Base-by-base conservation (phyloP, 1,140 invertebrate genomes). In the Philaenus spumarius region DNA sequence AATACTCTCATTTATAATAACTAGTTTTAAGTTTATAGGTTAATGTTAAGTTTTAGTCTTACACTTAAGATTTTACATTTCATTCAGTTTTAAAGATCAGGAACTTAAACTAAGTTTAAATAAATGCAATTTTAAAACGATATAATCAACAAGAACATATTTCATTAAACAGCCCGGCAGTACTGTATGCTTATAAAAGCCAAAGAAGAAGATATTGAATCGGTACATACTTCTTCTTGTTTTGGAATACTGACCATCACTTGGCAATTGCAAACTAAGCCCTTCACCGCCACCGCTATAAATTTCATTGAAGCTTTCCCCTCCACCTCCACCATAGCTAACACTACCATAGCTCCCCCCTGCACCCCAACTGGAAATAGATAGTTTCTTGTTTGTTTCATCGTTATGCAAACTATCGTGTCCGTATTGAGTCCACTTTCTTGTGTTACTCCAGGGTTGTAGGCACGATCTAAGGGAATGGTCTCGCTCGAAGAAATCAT, bases 401-500 rank as follows among this genome's bases (percentile, higher is more conserved):
- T 35, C 48, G 24, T 43, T 39, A 24, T 53, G 51, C n/a, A 39
- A 51, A 30, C 30, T n/a, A 19, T 53, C 43, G 19, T 45, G 47
- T 37, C 46, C 56, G 34, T 58, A 50, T 51, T 58, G 55, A 0
- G 55, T 48, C 55, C 55, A 58, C 7, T 43, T 43, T n/a, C 45
- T n/a, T 24, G 39, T 22, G 1, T 35, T 45, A 23, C 19, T 42
- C 45, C 37, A 46, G 1, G 56, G 56, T 17, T 40, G 1, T 24
- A 45, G 56, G 52, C 67, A 68, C 9, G 47, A 52, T 5, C 63
- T 58, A 3, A 64, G 65, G 6, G 62, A 64, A 51, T 66, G 66
- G 43, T 89, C 84, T 17, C 81, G 73, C 61, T 88, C 84, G 65
- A 87, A 90, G 65, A 86, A 89, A 69, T 90, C 87, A 61, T 83